These are phyloP conservation scores for Trichonephila clavata DNA, from an alignment of 1,140 invertebrate species.

Conservation along the genomic window DNA sequence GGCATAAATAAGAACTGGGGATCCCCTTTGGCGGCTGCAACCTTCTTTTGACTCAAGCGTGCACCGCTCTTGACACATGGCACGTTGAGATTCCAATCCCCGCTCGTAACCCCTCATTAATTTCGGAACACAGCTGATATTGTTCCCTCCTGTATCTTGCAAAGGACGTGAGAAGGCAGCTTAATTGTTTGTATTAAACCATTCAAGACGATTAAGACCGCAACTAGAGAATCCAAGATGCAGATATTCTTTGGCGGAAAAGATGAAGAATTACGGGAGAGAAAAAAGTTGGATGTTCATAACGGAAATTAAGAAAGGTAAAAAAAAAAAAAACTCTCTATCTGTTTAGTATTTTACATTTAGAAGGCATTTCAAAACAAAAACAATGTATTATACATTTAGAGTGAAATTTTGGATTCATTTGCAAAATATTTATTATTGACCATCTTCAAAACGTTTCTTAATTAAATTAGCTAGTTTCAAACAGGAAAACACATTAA, in stretches of 20 bases:
- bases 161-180: neutral
- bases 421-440: too few species aligned
- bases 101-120: constrained; percentile 44
- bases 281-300: neutral
- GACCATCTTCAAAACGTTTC: too few species aligned
- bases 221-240: neutral
- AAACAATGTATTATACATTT: too few species aligned
- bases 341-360: too few species aligned
- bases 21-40: constrained; percentile 24
- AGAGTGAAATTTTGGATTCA: too few species aligned
- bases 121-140: constrained; percentile 8
- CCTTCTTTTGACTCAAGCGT: constrained; percentile 36
- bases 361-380: too few species aligned
- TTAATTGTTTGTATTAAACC: constrained; percentile 50
- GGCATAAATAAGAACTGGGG: constrained; percentile 24
- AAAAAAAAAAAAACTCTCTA: too few species aligned
- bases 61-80: constrained; percentile 52
- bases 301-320: too few species aligned
- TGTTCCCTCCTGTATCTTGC: neutral
- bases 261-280: neutral
- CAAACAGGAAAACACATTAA: too few species aligned
- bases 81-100: constrained; percentile 19
- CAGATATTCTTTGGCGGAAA: constrained; percentile 21
- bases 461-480: too few species aligned
- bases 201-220: constrained; percentile 37